Evolutionary conservation across 2,797 vertebrate species (phyloP), one percentile per base, ranked within the genome.

Genomic region (Carduelis carduelis): DNA sequence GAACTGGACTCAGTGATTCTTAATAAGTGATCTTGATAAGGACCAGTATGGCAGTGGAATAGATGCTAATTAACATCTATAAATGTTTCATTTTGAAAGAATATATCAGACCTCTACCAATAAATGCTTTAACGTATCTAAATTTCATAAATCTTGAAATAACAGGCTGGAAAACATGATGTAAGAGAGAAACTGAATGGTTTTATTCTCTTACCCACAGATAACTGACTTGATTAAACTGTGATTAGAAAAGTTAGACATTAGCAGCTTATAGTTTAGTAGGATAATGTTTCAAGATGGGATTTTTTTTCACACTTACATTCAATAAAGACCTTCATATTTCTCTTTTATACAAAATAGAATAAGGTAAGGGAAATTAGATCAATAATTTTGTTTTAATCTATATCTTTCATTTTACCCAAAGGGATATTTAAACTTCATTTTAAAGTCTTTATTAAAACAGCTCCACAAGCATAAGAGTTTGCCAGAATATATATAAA

Each of bases 341-440:
- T 91, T 24, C 14, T 79, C 21, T 75, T 89, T 87, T 50, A 57
- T 26, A 77, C 21, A 87, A 90, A 85, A 95, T 92, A 93, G 8
- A 27, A 78, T 64, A 89, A 83, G 34, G 81, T 89, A 95, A 92
- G 82, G 74, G 35, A 87, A 96, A 78, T 37, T 30, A 93, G 82
- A 89, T 87, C 68, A 92, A 55, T 84, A 27, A 63, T 78, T 96
- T 95, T 87, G 19, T 90, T 94, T 92, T 87, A 91, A 92, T 86
- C 57, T 44, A 37, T 74, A 37, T 78, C 49, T 88, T 89, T 70
- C 28, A 53, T 88, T 94, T 91, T 87, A 90, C 79, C 63, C 55
- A 94, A 96, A 95, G 60, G 74, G 50, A 93, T 95, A 90, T 91
- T 97, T 96, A 91, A 97, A 92, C 83, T 96, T 95, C 43, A 1